Percentiles rank a stretch among this genome's conserved stretches.
Evolutionary conservation across 2,888 invertebrate genomes (phyloP).

Genomic region (Scaptomyza tumidula): DNA sequence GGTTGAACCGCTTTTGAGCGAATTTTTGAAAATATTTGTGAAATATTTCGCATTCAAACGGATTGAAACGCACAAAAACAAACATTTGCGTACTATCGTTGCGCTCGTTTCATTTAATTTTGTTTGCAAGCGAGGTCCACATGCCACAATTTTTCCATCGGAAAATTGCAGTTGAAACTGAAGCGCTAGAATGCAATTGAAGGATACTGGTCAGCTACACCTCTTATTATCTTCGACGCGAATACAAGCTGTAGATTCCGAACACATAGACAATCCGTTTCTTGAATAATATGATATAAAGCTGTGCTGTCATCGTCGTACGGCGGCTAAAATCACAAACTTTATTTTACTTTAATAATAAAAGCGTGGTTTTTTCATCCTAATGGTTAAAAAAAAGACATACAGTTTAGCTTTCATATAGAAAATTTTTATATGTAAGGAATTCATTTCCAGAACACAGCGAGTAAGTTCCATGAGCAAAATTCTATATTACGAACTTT

Average conservation of each 20-base stretch:
- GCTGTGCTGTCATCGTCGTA: not conserved
- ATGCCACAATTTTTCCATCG: constrained; percentile 34
- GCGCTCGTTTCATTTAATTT: constrained; percentile 54
- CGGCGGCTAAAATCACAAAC: not conserved
- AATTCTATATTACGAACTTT: too few species aligned
- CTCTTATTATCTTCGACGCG: constrained; percentile 23
- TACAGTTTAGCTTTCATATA: too few species aligned
- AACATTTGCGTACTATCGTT: constrained; percentile 62
- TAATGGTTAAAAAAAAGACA: too few species aligned
- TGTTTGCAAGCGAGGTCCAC: constrained; percentile 28
- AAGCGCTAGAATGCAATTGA: constrained; percentile 23
- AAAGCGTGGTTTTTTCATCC: not conserved
- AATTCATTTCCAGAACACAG: too few species aligned
- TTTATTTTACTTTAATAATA: too few species aligned
- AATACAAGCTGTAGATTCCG: not conserved
- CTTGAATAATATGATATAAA: not conserved
- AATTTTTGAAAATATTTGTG: constrained; percentile 62
- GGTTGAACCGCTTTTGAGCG: constrained; percentile 70
- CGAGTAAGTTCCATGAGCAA: too few species aligned
- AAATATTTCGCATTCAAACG: constrained; percentile 74
- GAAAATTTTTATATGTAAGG: too few species aligned
- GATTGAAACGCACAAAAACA: constrained; percentile 70
- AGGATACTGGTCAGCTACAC: constrained; percentile 8
- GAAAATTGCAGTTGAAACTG: constrained; percentile 21
- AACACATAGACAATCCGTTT: not conserved